Base-by-base conservation (phyloP, 2,888 invertebrate genomes). In the Morpho helenor region DNA sequence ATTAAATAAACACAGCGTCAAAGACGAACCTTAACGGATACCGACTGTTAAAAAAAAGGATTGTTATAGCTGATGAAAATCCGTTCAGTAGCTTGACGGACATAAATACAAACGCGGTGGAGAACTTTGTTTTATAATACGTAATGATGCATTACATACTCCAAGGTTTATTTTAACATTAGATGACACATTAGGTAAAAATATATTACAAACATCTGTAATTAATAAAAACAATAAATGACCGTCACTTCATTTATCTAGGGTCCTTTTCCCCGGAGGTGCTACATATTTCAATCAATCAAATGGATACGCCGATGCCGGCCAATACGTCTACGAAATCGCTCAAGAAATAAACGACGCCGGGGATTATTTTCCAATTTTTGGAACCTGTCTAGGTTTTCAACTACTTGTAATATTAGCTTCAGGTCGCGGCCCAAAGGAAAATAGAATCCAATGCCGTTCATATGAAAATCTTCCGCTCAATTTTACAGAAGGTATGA, bases 311-410 rank as follows among this genome's bases (percentile, higher is more conserved):
- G 95, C 94, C 0, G 95, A 95, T 61, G 95, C 96, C 1, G 97
- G 95, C 0, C 91, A 92, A 66, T 84, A 91, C 53, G 92, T 96
- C 60, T 94, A 93, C 68, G 91, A 95, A 54, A 88, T 95, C 51
- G 96, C 96, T 0, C 80, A 91, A 59, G 76, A 93, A 73, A 79
- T 94, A 57, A 96, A 97, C 73, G 84, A 93, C 2, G 80, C 87
- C 1, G 96, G 95, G 1, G 92, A 93, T 55, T 94, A 94, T 73
- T 97, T 97, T 76, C 98, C 98, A 0, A 79, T 98, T 49, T 96
- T 96, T 92, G 98, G 97, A 0, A 97, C 95, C 0, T 98, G 98
- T 72, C 92, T 97, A 42, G 98, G 98, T 22, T 96, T 97, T 82
- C 96, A 98, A 75, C 86, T 96, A 39, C 77, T 97, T 49, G 91